Base-by-base conservation (phyloP, 2,797 vertebrate species). In the Molossus molossus region DNA sequence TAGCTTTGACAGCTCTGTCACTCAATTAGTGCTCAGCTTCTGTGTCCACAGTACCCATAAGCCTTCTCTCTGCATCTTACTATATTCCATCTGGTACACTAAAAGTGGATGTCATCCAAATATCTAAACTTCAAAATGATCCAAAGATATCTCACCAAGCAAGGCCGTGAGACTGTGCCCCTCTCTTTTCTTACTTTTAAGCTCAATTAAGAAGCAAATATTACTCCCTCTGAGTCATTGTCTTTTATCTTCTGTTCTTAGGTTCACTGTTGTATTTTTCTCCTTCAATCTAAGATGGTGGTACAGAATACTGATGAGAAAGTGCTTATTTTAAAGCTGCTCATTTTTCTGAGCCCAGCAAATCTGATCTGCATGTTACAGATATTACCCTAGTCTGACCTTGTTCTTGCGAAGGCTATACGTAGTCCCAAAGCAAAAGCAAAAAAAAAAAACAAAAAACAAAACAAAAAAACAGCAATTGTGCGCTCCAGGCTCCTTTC, bases 241-340 rank as follows among this genome's bases (percentile, higher is more conserved):
- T 76, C 94, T 98, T 98, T 98, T 97, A 97, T 97, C 96, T 97
- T 94, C 89, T 97, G 94, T 96, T 98, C 96, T 98, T 93, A 94
- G 80, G 84, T 98, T 97, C 93, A 96, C 55, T 98, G 94, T 92
- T 97, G 89, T 96, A 70, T 97, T 98, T 97, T 97, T 95, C 82
- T 94, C 91, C 95, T 97, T 97, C 95, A 85, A 96, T 53, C 65
- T 72, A 97, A 94, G 65, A 57, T 58, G 82, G 67, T 93, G 85
- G 62, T 94, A 33, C 40, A 97, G 97, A 98, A 98, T 98, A 96
- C 73, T 97, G 96, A 98, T 98, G 92, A 97, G 96, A 94, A 89
- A 95, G 95, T 94, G 40, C 80, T 89, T 86, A 96, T 65, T 98
- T 98, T 98, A 98, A 98, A 96, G 93, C 90, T 69, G 67, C 29